Base-by-base conservation (phyloP, 2,888 invertebrate genomes). In the Leptopilina myrica region DNA sequence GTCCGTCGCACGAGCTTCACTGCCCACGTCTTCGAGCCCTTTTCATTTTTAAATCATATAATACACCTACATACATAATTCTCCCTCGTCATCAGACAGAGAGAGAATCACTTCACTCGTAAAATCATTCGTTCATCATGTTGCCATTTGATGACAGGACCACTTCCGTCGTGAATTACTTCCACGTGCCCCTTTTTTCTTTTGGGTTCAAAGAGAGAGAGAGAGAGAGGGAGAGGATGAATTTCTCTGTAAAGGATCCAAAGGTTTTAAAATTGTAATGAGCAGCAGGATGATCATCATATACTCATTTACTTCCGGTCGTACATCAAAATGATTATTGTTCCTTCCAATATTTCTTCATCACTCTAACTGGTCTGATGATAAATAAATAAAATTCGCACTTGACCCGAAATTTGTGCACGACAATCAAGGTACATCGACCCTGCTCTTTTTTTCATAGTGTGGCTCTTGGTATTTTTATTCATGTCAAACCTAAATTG, bases 81-180 rank as follows among this genome's bases (percentile, higher is more conserved):
- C 86, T 84, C 84, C 79, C 79, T 15, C 62, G 20, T 20, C 15
- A 9, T 33, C 33, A 33, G 33, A 33, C 4, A 33, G 33, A 33
- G 33, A 15, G 56, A 73, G 33, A 33, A 15, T 49, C 67, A 9
- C 49, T 11, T 12, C 49, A 67, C 73, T 73, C 73, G 56, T 73
- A 73, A 73, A 73, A 53, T 26, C 80, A 78, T 80, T 5, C 33
- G 82, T 89, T 87, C 86, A 85, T 89, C 87, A 86, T 86, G 83
- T 88, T 85, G 85, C 83, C 85, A 81, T 82, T 43, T 85, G 86
- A 85, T 84, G 88, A 88, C 88, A 88, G 87, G 87, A 85, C 88
- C 85, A 87, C 89, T 88, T 89, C 88, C 88, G 87, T 87, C 73
- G 53, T 33, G 26, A 73, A 33, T 9, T 14, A 26, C 15, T 56